Evolutionary conservation across 2,797 vertebrate species (phyloP).

Genomic region (Rhadinocentrus ornatus): DNA sequence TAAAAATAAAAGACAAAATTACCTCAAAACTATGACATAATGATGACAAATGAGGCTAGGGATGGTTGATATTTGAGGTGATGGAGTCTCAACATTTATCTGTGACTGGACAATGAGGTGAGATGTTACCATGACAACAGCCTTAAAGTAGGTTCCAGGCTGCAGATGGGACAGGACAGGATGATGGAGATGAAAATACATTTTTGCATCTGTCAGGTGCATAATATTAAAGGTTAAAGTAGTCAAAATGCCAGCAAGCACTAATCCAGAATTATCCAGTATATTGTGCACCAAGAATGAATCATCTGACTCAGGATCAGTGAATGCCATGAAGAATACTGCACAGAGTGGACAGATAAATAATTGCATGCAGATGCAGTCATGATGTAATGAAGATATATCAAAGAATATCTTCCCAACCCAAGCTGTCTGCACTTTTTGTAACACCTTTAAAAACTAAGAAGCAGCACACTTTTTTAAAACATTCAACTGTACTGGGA

Average conservation of each 20-base stretch:
- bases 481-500: neutral
- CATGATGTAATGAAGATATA: constrained; percentile 6
- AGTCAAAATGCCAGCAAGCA: neutral
- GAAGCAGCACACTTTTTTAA: neutral
- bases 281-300: neutral
- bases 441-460: neutral
- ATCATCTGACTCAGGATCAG: neutral
- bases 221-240: neutral
- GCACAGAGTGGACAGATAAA: constrained; percentile 37
- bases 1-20: constrained; percentile 28
- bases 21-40: constrained; percentile 29
- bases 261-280: neutral
- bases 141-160: constrained; percentile 55
- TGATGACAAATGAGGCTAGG: constrained; percentile 32
- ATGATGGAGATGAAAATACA: constrained; percentile 62
- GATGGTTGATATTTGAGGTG: constrained; percentile 29
- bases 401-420: neutral
- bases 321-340: constrained; percentile 41
- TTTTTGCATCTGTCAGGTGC: constrained; percentile 1
- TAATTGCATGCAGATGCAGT: constrained; percentile 24
- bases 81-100: constrained; percentile 65
- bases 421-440: neutral
- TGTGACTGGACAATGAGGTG: constrained; percentile 69
- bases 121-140: constrained; percentile 69
- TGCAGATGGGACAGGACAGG: constrained; percentile 60